Evolutionary conservation across 2,888 invertebrate genomes (phyloP), one percentile per base, ranked within the genome.

Genomic region (Oscheius sp.): DNA sequence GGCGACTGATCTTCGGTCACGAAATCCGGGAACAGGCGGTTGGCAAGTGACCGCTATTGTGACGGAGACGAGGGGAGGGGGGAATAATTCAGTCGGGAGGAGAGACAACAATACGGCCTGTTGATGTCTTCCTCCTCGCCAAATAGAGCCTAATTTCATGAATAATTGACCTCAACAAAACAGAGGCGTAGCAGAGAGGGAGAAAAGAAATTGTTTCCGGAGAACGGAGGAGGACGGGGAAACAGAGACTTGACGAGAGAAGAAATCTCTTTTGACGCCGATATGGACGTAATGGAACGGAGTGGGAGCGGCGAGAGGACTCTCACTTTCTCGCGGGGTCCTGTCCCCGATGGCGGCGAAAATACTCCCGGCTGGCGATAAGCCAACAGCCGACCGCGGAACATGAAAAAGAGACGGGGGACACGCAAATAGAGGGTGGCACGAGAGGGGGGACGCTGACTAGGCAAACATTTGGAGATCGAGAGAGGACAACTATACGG

Each of bases 121-220:
- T n/a, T n/a, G n/a, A n/a, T n/a, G n/a, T n/a, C n/a, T n/a, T n/a
- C n/a, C n/a, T n/a, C n/a, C n/a, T n/a, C n/a, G n/a, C n/a, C n/a
- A n/a, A n/a, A n/a, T n/a, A n/a, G n/a, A n/a, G 47, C 8, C 47
- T 47, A 47, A 47, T 47, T 47, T 47, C n/a, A 17, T 12, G 47
- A 47, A 17, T 9, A n/a, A n/a, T n/a, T n/a, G n/a, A n/a, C n/a
- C n/a, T n/a, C n/a, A n/a, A n/a, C n/a, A n/a, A n/a, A n/a, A 14
- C 36, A 41, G 41, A 3, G 41, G 41, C 5, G 12, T 24, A 47
- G 36, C 24, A 24, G 47, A 9, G 47, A 9, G 47, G 24, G 22
- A 47, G 17, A 47, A 20, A 47, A 47, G 30, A 54, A 54, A 54
- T 32, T 54, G 33, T 54, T 54, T 54, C 54, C 54, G 54, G 36